Percentiles rank a stretch among this genome's conserved stretches.
phyloP scores from a whole-genome alignment of 2,113 vertebrate genomes.

The Oceanites oceanicus region DNA sequence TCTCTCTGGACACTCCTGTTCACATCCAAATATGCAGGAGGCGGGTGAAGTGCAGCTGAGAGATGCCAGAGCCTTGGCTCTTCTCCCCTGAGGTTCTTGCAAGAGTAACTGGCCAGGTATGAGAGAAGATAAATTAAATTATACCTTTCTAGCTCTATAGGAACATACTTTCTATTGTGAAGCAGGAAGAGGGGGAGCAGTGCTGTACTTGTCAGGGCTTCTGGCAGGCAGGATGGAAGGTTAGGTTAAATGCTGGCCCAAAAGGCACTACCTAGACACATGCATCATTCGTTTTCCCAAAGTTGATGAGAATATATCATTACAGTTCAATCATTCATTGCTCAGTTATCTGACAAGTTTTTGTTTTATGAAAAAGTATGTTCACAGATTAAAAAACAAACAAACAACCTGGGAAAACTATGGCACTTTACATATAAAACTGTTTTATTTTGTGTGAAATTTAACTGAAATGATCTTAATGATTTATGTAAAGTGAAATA shows the following conservation, averaged over 20 bases:
- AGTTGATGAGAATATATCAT: neutral
- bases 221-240: neutral
- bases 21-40: neutral
- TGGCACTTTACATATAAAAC: slow-evolving; percentile 62
- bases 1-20: neutral
- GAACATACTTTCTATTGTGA: neutral
- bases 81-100: neutral
- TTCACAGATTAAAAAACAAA: neutral
- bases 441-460: slow-evolving; percentile 69
- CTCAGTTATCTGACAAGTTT: neutral
- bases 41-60: neutral
- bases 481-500: slow-evolving; percentile 72
- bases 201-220: neutral
- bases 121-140: neutral
- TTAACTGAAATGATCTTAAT: slow-evolving; percentile 72
- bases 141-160: neutral
- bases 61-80: neutral
- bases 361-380: neutral
- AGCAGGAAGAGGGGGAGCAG: neutral
- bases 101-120: neutral
- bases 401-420: neutral
- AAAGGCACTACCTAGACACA: accelerated
- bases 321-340: neutral
- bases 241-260: neutral
- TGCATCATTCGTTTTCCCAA: neutral